phyloP scores from a whole-genome alignment of 2,113 vertebrate species.

The Entelurus aequoreus region DNA sequence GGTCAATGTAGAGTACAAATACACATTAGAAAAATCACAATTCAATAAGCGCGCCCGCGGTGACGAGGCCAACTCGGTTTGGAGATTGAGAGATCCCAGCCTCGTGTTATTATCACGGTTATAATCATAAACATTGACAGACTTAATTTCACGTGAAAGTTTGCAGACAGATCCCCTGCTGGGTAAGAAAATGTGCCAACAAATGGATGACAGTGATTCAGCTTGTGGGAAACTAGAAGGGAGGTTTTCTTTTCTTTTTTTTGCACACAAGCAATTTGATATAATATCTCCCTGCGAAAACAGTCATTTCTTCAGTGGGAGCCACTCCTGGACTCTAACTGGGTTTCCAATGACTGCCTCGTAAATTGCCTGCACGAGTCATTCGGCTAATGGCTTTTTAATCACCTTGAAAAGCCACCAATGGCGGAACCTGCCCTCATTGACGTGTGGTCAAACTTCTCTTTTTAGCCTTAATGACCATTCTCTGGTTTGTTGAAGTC shows the following conservation, averaged over 20 bases:
- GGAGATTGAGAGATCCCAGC: slow-evolving; percentile 23
- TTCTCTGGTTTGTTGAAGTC: slow-evolving; percentile 28
- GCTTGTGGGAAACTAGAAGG: slow-evolving; percentile 39
- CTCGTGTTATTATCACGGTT: background rate
- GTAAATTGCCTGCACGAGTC: slow-evolving; percentile 70
- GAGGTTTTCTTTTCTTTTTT: slow-evolving; percentile 41
- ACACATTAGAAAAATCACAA: slow-evolving; percentile 57
- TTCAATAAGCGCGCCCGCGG: slow-evolving; percentile 37
- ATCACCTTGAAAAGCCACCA: slow-evolving; percentile 59
- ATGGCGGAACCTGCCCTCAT: slow-evolving; percentile 24
- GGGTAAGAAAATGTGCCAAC: slow-evolving; percentile 43
- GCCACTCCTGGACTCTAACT: slow-evolving; percentile 53
- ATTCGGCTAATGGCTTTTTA: slow-evolving; percentile 70
- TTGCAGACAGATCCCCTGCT: slow-evolving; percentile 15
- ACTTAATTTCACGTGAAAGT: background rate
- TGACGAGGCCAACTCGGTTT: slow-evolving; percentile 2
- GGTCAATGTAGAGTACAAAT: slow-evolving; percentile 67
- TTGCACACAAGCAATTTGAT: slow-evolving; percentile 50
- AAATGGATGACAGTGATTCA: slow-evolving; percentile 55
- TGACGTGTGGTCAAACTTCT: slow-evolving; percentile 47
- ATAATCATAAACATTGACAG: background rate
- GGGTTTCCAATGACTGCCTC: slow-evolving; percentile 66
- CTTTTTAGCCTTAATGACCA: slow-evolving; percentile 42
- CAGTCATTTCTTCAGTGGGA: slow-evolving; percentile 55
- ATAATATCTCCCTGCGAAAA: slow-evolving; percentile 68